A percentile compares a stretch with the other conserved stretches of the same genome.
phyloP scores from a whole-genome alignment of 2,888 invertebrate species.

The Pandemis cinnamomeana region DNA sequence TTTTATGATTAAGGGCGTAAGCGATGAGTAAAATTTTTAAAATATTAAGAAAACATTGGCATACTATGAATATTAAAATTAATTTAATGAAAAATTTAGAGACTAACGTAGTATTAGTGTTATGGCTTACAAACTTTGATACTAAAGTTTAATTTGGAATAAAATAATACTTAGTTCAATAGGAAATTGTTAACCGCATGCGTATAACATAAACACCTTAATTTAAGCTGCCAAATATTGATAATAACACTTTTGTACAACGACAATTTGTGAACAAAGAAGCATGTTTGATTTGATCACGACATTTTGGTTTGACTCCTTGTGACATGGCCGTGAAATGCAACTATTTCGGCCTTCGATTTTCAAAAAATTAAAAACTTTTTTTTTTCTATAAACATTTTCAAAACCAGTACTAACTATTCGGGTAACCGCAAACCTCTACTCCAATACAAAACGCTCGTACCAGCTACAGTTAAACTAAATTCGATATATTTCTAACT shows the following conservation, averaged over 20 bases:
- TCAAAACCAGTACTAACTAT: slow-evolving; percentile 14
- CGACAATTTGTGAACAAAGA: not conserved
- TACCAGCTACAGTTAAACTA: slow-evolving; percentile 31
- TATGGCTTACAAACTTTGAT: slow-evolving; percentile 1
- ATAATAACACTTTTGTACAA: no score
- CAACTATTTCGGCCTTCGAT: no score
- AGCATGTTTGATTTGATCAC: not conserved
- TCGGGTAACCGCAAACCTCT: slow-evolving; percentile 20
- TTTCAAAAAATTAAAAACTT: no score
- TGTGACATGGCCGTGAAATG: no score
- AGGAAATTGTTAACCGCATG: slow-evolving; percentile 3
- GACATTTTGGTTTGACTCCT: no score
- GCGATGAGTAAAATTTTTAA: not conserved
- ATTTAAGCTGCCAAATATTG: not conserved
- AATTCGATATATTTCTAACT: slow-evolving; percentile 44
- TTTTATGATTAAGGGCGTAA: no score
- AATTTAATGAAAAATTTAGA: not conserved
- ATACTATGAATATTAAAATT: not conserved
- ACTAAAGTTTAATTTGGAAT: slow-evolving; percentile 18
- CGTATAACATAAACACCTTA: not conserved
- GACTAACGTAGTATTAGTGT: not conserved
- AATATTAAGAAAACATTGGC: not conserved
- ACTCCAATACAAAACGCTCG: slow-evolving; percentile 26
- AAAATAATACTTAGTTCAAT: slow-evolving; percentile 30
- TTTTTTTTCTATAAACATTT: slow-evolving; percentile 8